These are phyloP conservation scores for Todiramphus saurophagus DNA, from an alignment of 2,113 vertebrate genomes.

Conservation along the genomic window DNA sequence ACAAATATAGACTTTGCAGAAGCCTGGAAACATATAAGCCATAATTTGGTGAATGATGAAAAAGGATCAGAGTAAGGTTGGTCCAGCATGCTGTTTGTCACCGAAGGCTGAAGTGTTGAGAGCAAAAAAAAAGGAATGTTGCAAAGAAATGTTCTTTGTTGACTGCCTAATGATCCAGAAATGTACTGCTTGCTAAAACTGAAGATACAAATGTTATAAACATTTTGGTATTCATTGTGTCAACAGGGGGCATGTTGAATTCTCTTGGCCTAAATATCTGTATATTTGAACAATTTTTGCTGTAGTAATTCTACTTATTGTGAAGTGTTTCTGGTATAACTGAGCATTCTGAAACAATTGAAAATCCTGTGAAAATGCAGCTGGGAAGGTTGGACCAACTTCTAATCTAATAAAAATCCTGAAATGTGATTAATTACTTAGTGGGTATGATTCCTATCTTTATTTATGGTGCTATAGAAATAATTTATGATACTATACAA, in stretches of 20 bases:
- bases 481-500: neutral
- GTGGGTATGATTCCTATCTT: neutral
- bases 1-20: conserved; percentile 19
- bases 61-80: neutral
- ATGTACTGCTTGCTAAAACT: neutral
- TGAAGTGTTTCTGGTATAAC: neutral
- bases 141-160: neutral
- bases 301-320: neutral
- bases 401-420: neutral
- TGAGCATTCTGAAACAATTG: neutral
- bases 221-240: neutral
- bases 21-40: neutral
- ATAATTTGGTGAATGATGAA: conserved; percentile 5
- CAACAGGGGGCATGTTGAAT: neutral
- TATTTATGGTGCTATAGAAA: neutral
- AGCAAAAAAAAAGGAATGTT: neutral
- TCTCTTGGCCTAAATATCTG: neutral
- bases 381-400: neutral
- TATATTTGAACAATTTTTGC: neutral
- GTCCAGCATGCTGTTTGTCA: neutral
- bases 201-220: neutral
- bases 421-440: neutral
- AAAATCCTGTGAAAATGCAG: neutral
- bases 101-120: neutral
- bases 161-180: conserved; percentile 1